A percentile compares a stretch with the other conserved stretches of the same genome.
These are phyloP conservation scores for Pristionchus exspectatus DNA, from an alignment of 2,888 invertebrate species.

Conservation along the genomic window DNA sequence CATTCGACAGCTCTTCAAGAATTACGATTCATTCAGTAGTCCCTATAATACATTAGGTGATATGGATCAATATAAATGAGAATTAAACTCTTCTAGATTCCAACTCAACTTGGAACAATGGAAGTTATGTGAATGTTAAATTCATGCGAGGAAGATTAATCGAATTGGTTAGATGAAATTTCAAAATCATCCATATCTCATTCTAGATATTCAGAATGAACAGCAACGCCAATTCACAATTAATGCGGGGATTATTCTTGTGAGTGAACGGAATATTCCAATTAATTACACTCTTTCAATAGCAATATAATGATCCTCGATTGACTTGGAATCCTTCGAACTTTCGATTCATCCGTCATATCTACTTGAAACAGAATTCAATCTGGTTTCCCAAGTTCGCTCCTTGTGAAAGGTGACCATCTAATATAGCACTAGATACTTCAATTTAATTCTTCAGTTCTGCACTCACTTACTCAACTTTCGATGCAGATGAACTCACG, in stretches of 20 bases:
- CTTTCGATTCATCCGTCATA: neutral
- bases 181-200: neutral
- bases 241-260: neutral
- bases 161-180: neutral
- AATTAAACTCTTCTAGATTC: neutral
- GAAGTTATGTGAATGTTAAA: neutral
- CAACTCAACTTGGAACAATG: neutral
- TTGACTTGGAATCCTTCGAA: neutral
- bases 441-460: neutral
- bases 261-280: neutral
- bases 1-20: neutral
- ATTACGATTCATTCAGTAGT: neutral
- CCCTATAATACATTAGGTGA: neutral
- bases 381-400: conserved; percentile 10
- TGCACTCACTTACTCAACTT: neutral
- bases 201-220: neutral
- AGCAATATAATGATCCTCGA: conserved; percentile 33
- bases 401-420: neutral
- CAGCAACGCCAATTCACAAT: neutral
- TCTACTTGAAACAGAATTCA: neutral
- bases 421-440: no score
- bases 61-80: neutral
- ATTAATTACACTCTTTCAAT: no score
- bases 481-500: neutral
- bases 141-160: neutral